Evolutionary conservation across 2,113 vertebrate genomes (phyloP), one percentile per base, ranked within the genome.

Genomic region (Plecturocebus donacophilus): DNA sequence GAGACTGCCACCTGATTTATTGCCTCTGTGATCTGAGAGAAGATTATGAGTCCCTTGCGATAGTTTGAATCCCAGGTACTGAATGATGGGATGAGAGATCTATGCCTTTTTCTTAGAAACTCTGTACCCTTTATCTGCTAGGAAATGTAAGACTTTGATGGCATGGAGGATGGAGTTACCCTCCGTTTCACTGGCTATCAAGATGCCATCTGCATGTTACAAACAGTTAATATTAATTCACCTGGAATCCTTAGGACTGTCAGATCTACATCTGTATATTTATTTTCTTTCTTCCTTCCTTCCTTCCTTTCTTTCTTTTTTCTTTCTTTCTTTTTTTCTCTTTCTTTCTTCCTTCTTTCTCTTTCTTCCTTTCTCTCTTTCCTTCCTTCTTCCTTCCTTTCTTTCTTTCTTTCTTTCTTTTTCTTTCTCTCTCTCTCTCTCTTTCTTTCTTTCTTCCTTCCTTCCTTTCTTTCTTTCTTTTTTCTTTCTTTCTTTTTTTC

Each of bases 361-460:
- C n/a, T n/a, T n/a, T n/a, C n/a, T n/a, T n/a, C n/a, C n/a, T n/a
- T n/a, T n/a, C n/a, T n/a, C n/a, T n/a, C n/a, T n/a, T n/a, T n/a
- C n/a, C n/a, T n/a, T n/a, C n/a, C n/a, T 10, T 4, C 25, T 2
- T 61, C 2, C 23, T 1, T 61, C 4, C 23, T 3, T 58, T 23
- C 8, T 2, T 3, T 21, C 7, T 12, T 49, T 9, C 8, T 13
- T 47, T 10, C 47, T 21, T 25, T 4, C 0, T 4, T 61, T 9
- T 12, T 9, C 25, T 12, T 27, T 10, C 12, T 1, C 14, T 13
- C 12, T 14, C 45, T 45, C 7, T 45, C 45, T 45, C 23, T 25
- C 21, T 58, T 56, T 20, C 20, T 56, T 58, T 20, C 21, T 23
- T 58, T 20, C 23, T n/a, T n/a, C n/a, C n/a, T n/a, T n/a, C n/a